Evolutionary conservation across 2,797 vertebrate species (phyloP), one percentile per base, ranked within the genome.

Genomic region (Falco peregrinus): DNA sequence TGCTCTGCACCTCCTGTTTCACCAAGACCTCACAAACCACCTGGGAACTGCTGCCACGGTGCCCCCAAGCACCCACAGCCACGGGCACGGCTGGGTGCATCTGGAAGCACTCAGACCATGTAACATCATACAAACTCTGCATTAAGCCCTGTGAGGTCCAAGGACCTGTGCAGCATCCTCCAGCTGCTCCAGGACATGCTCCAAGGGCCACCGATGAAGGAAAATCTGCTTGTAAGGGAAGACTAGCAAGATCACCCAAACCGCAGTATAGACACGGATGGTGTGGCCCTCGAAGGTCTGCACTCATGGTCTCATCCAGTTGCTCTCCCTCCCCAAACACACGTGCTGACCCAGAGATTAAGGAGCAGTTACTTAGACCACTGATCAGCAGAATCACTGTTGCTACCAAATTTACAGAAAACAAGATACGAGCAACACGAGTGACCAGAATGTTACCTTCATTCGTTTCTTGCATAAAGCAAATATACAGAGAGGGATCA

Each of bases 61-160:
- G 33, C 41, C 77, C 73, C 39, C 4, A 3, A 5, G 37, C 48
- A 16, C 19, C 35, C 69, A 10, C 1, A 12, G 74, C 28, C 17
- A 15, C 13, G 6, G 1, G 43, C 15, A 19, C 1, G 1, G 35
- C 50, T 0, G 0, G 26, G 11, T 6, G 20, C 1, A 1, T 1
- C 68, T 16, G n/a, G 22, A 39, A 17, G 47, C 59, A 6, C 26
- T 47, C 35, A 31, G 14, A 16, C 47, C n/a, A 11, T 0, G 0
- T 1, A 3, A 29, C n/a, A 29, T 15, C 29, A 3, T 13, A 35
- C 59, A 25, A 24, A 45, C 47, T 5, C 83, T 43, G 65, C 35
- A 19, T 3, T 24, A 61, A 35, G 25, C 26, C 41, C 39, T 2
- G 9, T 1, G 28, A 33, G 31, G 31, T n/a, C 19, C 16, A 4